Evolutionary conservation across 2,797 vertebrate genomes (phyloP), one percentile per base, ranked within the genome.

Genomic region (Capromys pilorides): DNA sequence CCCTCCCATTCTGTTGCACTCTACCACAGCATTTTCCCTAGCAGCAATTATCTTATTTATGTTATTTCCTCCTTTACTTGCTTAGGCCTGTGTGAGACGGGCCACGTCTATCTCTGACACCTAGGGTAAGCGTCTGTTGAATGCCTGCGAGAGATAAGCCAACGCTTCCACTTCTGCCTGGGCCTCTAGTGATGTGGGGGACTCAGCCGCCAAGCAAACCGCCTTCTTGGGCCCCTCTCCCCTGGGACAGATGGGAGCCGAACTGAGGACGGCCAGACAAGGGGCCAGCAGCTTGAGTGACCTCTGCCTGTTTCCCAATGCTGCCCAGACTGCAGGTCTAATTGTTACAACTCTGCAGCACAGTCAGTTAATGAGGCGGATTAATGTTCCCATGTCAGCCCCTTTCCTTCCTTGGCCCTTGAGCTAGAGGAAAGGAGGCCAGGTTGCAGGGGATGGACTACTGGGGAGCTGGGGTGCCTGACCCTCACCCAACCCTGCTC

Each of bases 301-400:
- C 91, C 96, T 54, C 39, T 77, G 90, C 39, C 83, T 66, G 0
- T 39, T 67, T 94, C 83, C 67, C 24, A 45, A 81, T 69, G 80
- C 82, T 87, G 36, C 92, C 79, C 89, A 89, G 86, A 91, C 57
- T 88, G 57, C 26, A 59, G 81, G 89, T 86, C 86, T 94, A 94
- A 95, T n/a, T 89, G 73, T 91, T 96, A 95, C 92, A 94, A 87
- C 33, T 73, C 81, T 28, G 64, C 57, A 94, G 62, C 84, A 95
- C 78, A 94, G 95, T 31, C 57, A 96, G 61, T 94, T 97, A 96
- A 96, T 82, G 89, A 95, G 94, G 89, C 4, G 0, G 92, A 93
- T 92, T 86, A 92, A 96, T 87, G 86, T 51, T 33, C 77, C 41
- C 57, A 11, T 41, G 80, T 69, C 41, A 75, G 54, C 80, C 81